Evolutionary conservation across 2,797 vertebrate species (phyloP), one percentile per base, ranked within the genome.

Genomic region (Eulemur albifrons): DNA sequence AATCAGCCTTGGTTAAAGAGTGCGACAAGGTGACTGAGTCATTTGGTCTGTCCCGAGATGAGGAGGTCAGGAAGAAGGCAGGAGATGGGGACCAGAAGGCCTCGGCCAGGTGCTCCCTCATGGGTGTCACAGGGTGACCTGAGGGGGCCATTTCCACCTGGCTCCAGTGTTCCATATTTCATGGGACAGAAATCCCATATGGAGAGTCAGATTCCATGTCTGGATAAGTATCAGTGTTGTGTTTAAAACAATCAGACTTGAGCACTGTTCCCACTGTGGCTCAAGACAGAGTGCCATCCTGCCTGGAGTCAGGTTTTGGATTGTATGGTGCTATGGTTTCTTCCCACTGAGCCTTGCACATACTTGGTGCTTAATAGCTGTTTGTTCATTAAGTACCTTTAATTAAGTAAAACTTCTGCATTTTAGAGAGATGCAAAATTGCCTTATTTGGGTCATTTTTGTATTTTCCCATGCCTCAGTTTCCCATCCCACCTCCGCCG

Each of bases 381-480:
- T 54, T 83, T 67, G 70, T 73, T 75, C 50, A 45, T 45, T 69
- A 38, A 45, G 13, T 30, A 38, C 30, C 25, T 77, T 70, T 67
- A 86, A 40, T 81, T 65, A 43, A 85, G 20, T 2, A 11, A 84
- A 69, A 72, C 38, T 81, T 88, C 20, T 59, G 7, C 45, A 13
- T 84, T 79, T 45, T 83, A 93, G 52, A 83, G 80, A 87, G 57
- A 35, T 65, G 67, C 52, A 43, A 21, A 40, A 21, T 40, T 77
- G 67, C 84, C 59, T 82, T 17, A 59, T 40, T 40, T 13, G 84
- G 59, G 52, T 23, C 14, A 7, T 76, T 35, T 87, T 57, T 88
- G 35, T 63, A 13, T 96, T 89, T 73, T 67, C 30, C 14, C 4
- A 0, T 67, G 70, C 52, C 93, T 96, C 40, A 32, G 40, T 96